Percentiles rank a stretch among this genome's conserved stretches.
Conservation (phyloP, 2,797 vertebrate genomes). For the Hyperoplus immaculatus region DNA sequence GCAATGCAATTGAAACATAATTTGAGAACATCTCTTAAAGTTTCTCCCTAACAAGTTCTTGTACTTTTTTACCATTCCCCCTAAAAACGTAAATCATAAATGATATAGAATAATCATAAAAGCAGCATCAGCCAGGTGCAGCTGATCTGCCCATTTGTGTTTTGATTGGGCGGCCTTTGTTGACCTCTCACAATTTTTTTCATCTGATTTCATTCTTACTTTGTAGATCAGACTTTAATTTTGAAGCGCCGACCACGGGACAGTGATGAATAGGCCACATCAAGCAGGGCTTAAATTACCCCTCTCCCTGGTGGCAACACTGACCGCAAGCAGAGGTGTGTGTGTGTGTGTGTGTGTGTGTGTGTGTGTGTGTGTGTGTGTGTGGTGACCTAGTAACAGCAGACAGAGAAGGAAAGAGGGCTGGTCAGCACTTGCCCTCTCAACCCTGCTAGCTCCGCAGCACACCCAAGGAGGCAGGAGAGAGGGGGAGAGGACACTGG, state of each 20-base stretch:
- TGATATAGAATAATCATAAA: slow-evolving; percentile 14
- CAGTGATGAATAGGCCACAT: slow-evolving; percentile 99
- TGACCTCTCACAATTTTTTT: slow-evolving; percentile 98
- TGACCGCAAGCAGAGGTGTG: slow-evolving; percentile 78
- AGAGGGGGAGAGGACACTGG: slow-evolving; percentile 29
- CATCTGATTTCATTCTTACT: slow-evolving; percentile 98
- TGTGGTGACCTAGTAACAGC: slow-evolving; percentile 84
- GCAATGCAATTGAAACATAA: slow-evolving; percentile 5
- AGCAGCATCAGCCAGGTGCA: slow-evolving; percentile 28
- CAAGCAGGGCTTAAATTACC: slow-evolving; percentile 97
- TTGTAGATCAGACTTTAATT: slow-evolving; percentile 99
- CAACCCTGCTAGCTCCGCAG: slow-evolving; percentile 87
- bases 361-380: slow-evolving; percentile 57
- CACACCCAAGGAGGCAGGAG: slow-evolving; percentile 79
- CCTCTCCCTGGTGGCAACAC: slow-evolving; percentile 91
- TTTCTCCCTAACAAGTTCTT: slow-evolving; percentile 42
- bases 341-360: slow-evolving; percentile 42
- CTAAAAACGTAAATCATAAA: slow-evolving; percentile 70
- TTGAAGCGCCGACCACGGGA: slow-evolving; percentile 92
- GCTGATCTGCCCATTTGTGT: slow-evolving; percentile 76
- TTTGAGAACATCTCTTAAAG: no score
- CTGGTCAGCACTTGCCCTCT: slow-evolving; percentile 91
- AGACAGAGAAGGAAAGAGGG: slow-evolving; percentile 90
- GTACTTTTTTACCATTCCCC: slow-evolving; percentile 74
- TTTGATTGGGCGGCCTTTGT: slow-evolving; percentile 89